Evolutionary conservation across 2,113 vertebrate genomes (phyloP), one percentile per base, ranked within the genome.

Genomic region (Mirza zaza): DNA sequence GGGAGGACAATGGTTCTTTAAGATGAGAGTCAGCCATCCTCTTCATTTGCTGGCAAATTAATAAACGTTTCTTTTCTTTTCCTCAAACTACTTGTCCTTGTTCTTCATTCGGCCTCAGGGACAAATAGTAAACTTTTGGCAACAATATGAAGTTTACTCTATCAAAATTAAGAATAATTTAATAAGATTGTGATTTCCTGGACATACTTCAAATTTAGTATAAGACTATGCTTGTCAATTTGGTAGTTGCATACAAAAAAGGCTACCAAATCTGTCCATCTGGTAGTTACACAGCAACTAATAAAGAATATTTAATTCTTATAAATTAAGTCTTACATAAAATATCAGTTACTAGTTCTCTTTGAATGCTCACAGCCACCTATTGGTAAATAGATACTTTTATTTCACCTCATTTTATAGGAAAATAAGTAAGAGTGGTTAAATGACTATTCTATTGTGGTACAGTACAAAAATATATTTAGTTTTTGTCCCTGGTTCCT

Each of bases 141-240:
- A 29, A 29, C 25, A 29, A 29, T 61, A 73, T 27, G 13, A 87
- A 92, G 50, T 6, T 77, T 82, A 88, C 14, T 92, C 50, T 45
- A 61, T 59, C 32, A 87, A 97, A 96, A 94, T 55, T n/a, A 76
- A 59, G 29, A 83, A 91, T 95, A 89, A 88, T 27, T 61, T 82
- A 79, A 85, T 2, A 88, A 91, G n/a, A 95, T 12, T 76, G 2
- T 59, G 42, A 87, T 71, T 96, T 83, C 39, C 86, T 45, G 27
- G 42, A 68, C 39, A 86, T n/a, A 93, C 0, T 90, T 91, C 87
- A 84, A 94, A 90, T 61, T 20, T 59, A 75, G 34, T 75, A 61
- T 90, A 83, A 63, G 18, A 57, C 13, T 73, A 11, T 52, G 76
- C 79, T 90, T 94, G 61, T 29, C 7, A 17, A 87, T 75, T 63